Base-by-base conservation (phyloP, 2,888 invertebrate genomes). In the Polyommatus iphigenia region DNA sequence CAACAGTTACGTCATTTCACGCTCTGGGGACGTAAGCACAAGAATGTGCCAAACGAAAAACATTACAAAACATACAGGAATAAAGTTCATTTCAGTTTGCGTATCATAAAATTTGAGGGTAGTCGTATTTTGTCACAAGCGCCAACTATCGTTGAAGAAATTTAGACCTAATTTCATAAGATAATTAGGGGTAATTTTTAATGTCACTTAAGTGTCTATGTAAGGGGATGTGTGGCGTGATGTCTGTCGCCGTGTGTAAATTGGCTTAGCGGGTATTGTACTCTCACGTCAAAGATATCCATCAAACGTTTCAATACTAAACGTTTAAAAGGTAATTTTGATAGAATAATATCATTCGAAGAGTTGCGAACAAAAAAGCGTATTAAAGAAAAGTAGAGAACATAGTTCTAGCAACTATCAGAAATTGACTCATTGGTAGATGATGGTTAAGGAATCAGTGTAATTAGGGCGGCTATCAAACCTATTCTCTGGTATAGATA, bases 211-310 rank as follows among this genome's bases (percentile, higher is more conserved):
- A 46, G 18, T 77, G 8, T 15, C 10, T 46, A 41, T 46, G 29
- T n/a, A n/a, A 41, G 41, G 18, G 29, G 50, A 24, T 24, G 71
- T 41, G 32, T 50, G 67, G 77, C 77, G 67, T 24, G 67, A 57
- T 76, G 76, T n/a, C n/a, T 50, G 29, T 62, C 67, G 50, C 24
- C 18, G 46, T 41, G 62, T 62, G 67, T 41, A 29, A 67, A 77
- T 41, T 77, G 77, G 77, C 29, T 77, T 77, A 77, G 62, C 29
- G 71, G 67, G 62, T 46, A 77, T 71, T 77, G 77, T 77, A n/a
- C 18, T 71, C 24, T 50, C 5, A 32, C 29, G 18, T 67, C 4
- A 67, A 29, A 77, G 29, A 67, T 67, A 67, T 29, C 18, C 15
- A 32, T 18, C 13, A 24, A 24, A 24, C 24, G 2, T 24, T 24